phyloP scores from a whole-genome alignment of 2,888 invertebrate genomes.

The Cryptocephalus moraei region DNA sequence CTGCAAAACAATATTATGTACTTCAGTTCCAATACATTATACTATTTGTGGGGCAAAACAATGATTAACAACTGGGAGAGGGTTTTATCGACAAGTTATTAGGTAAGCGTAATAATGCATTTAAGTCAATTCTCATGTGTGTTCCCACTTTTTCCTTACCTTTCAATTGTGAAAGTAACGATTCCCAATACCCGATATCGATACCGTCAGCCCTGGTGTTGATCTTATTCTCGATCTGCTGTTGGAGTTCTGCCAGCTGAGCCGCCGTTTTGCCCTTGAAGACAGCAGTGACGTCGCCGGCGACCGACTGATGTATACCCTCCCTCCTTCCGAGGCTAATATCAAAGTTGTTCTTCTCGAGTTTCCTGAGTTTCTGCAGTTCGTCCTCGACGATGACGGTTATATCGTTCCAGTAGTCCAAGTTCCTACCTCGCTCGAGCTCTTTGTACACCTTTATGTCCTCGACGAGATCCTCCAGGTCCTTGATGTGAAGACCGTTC shows the following conservation, averaged over 20 bases:
- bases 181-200: slow-evolving; percentile 98
- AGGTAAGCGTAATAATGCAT: too few relatives aligned
- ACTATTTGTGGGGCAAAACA: neutral
- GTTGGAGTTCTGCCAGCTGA: slow-evolving; percentile 74
- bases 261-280: slow-evolving; percentile 89
- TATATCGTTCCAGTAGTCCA: slow-evolving; percentile 93
- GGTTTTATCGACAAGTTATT: too few relatives aligned
- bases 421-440: slow-evolving; percentile 79
- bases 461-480: slow-evolving; percentile 90
- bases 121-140: too few relatives aligned
- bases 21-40: neutral
- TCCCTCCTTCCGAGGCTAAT: slow-evolving; percentile 43
- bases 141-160: too few relatives aligned
- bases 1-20: slow-evolving; percentile 39
- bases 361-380: slow-evolving; percentile 71
- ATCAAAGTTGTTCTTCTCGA: slow-evolving; percentile 52
- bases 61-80: neutral
- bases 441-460: slow-evolving; percentile 95
- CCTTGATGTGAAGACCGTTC: slow-evolving; percentile 78
- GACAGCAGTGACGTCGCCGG: slow-evolving; percentile 76
- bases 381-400: slow-evolving; percentile 92
- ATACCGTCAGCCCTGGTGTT: slow-evolving; percentile 76
- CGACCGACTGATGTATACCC: slow-evolving; percentile 81
- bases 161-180: slow-evolving; percentile 86
- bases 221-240: slow-evolving; percentile 80